Conservation (phyloP, 2,113 vertebrate genomes). For the Clinocottus analis region DNA sequence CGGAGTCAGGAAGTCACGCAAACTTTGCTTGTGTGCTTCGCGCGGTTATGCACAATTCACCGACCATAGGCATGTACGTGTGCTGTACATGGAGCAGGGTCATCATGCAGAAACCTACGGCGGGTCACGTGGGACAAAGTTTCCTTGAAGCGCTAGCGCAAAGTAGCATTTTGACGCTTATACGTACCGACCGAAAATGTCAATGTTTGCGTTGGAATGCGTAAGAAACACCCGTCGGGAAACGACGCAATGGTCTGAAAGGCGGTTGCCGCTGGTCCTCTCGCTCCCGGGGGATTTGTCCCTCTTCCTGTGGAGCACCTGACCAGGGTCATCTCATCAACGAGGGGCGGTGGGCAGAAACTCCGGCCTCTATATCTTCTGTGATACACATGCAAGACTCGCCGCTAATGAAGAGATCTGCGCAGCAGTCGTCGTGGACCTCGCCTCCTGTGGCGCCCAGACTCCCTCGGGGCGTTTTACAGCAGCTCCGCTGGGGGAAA, state of each 20-base stretch:
- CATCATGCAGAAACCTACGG: background rate
- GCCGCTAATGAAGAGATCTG: background rate
- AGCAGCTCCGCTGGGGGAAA: background rate
- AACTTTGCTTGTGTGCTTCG: too few relatives aligned
- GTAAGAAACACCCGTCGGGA: background rate
- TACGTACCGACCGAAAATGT: background rate
- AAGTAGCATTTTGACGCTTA: background rate
- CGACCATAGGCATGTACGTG: background rate
- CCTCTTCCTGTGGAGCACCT: slow-evolving; percentile 47
- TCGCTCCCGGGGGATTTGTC: slow-evolving; percentile 52
- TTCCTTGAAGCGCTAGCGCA: background rate
- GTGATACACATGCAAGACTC: background rate
- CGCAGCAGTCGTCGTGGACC: slow-evolving; percentile 2
- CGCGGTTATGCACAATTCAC: background rate
- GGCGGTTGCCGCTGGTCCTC: slow-evolving; percentile 26
- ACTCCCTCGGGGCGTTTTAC: slow-evolving; percentile 40
- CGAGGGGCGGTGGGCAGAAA: slow-evolving; percentile 43
- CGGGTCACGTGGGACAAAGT: background rate
- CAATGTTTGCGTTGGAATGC: background rate
- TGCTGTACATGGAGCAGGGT: background rate
- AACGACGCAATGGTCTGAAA: background rate
- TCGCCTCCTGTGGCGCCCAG: slow-evolving; percentile 3
- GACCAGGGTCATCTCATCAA: slow-evolving; percentile 56
- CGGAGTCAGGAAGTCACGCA: too few relatives aligned
- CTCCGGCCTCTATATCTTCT: slow-evolving; percentile 39